Conservation (phyloP, 2,797 vertebrate species). For the Pipistrellus pygmaeus region DNA sequence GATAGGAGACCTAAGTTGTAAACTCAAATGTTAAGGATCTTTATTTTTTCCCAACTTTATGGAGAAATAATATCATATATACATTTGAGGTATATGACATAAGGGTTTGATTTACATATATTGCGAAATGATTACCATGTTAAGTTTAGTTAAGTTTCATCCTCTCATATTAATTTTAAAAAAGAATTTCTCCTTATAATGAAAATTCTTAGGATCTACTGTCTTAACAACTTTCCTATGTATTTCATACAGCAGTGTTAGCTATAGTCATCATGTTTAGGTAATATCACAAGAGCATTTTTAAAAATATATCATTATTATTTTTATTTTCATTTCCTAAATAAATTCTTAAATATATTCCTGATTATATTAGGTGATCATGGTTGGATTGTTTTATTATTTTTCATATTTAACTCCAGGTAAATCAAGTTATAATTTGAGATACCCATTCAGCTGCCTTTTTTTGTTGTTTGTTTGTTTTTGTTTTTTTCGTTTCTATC, state of each 20-base stretch:
- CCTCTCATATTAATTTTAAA: background rate
- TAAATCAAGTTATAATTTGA: slow-evolving; percentile 21
- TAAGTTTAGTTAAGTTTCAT: background rate
- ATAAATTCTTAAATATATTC: background rate
- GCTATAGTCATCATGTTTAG: background rate
- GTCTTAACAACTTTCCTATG: background rate
- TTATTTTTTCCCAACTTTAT: background rate
- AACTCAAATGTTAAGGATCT: background rate
- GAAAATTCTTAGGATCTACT: background rate
- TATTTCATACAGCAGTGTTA: background rate
- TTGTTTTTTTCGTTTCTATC: background rate
- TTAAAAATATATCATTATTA: background rate
- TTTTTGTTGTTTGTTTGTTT: too few species aligned
- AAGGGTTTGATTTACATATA: background rate
- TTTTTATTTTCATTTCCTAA: slow-evolving; percentile 13
- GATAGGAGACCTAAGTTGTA: background rate
- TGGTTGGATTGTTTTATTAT: background rate
- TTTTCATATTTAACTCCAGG: background rate
- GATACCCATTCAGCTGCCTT: background rate
- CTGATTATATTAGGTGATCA: background rate
- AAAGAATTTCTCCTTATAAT: background rate
- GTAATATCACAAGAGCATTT: background rate
- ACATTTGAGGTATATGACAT: background rate
- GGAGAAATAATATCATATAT: background rate
- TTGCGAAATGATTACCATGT: background rate